Conservation (phyloP, 2,888 invertebrate species). For the Stenodera caucasica region DNA sequence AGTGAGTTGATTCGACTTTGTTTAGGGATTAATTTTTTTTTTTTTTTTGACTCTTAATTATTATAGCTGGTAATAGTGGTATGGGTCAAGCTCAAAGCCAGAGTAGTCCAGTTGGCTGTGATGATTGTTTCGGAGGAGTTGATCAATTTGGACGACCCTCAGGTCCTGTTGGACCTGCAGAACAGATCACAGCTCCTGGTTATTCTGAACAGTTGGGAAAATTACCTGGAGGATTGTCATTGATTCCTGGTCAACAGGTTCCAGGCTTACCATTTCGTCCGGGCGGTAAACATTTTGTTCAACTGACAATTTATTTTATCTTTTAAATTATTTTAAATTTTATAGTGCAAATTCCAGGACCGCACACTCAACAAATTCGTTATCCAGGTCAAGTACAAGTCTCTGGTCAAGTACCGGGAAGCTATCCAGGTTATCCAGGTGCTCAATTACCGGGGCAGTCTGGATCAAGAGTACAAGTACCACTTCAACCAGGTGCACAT, state of each 20-base stretch:
- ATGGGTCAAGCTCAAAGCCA: slow-evolving; percentile 91
- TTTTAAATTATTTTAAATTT: slow-evolving; percentile 12
- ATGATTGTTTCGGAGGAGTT: slow-evolving; percentile 60
- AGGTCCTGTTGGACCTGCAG: slow-evolving; percentile 17
- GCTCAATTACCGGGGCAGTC: slow-evolving; percentile 1
- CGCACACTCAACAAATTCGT: slow-evolving; percentile 22
- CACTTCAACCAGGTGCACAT: slow-evolving; percentile 9
- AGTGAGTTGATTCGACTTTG: too few species aligned
- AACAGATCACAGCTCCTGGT: slow-evolving; percentile 17
- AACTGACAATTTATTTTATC: too few species aligned
- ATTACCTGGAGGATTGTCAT: slow-evolving; percentile 3
- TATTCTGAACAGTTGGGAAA: neutral
- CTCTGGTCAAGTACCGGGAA: slow-evolving; percentile 3
- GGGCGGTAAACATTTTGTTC: too few species aligned
- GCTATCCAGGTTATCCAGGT: slow-evolving; percentile 17
- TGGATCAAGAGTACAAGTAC: slow-evolving; percentile 13
- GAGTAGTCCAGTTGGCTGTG: slow-evolving; percentile 70
- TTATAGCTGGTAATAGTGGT: slow-evolving; percentile 73
- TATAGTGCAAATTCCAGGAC: slow-evolving; percentile 21
- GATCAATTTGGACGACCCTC: slow-evolving; percentile 14
- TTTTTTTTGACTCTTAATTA: slow-evolving; percentile 1
- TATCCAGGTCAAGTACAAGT: slow-evolving; percentile 20
- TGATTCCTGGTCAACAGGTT: slow-evolving; percentile 26
- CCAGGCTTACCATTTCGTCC: neutral
- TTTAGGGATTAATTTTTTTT: slow-evolving; percentile 11